These are phyloP conservation scores for Zoanthus sociatus DNA, from an alignment of 92 coral and sea anemone genomes.

Conservation along the genomic window DNA sequence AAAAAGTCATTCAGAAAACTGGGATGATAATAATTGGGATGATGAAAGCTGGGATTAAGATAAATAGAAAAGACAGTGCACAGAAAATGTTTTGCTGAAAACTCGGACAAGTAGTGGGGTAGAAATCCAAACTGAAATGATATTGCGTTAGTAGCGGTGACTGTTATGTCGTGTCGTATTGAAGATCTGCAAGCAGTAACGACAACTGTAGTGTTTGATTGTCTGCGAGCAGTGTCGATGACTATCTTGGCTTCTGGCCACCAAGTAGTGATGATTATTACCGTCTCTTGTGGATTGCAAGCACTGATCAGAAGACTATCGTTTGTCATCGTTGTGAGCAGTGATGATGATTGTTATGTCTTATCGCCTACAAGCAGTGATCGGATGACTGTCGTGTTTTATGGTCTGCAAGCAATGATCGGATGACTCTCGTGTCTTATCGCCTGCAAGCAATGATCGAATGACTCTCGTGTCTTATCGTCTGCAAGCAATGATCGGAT, in stretches of 20 bases:
- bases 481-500: no score
- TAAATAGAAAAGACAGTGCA: background rate
- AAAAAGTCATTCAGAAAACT: conserved; percentile 6
- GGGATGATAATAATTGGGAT: background rate
- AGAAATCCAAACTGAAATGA: background rate
- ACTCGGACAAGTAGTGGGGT: conserved; percentile 16
- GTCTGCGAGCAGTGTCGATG: no score
- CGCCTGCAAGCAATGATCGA: background rate
- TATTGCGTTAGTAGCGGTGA: background rate
- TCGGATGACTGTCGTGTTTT: no score
- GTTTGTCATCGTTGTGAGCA: no score
- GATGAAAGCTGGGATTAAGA: background rate
- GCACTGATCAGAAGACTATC: background rate
- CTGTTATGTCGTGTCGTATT: background rate
- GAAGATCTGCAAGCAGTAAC: background rate
- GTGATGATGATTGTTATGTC: no score
- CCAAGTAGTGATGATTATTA: no score
- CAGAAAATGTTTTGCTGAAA: conserved; percentile 20
- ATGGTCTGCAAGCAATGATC: background rate
- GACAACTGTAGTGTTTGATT: background rate
- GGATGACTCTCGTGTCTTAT: background rate
- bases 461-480: no score
- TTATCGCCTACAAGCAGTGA: background rate
- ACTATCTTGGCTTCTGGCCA: no score
- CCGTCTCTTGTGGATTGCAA: background rate